phyloP scores from a whole-genome alignment of 2,797 vertebrate genomes.

The Lacerta bilineata region DNA sequence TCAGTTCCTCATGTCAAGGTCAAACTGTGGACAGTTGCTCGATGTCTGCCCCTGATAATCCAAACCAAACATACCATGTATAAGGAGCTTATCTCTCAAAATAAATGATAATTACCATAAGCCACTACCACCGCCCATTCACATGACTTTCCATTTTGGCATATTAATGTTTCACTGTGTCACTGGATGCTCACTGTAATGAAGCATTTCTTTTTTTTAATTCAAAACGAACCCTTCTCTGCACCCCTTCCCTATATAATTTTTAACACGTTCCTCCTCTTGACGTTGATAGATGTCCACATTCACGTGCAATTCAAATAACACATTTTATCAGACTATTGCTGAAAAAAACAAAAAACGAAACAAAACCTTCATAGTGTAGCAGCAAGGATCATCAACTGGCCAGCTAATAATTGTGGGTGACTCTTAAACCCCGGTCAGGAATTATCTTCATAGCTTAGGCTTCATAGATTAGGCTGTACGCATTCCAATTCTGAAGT shows the following conservation, averaged over 20 bases:
- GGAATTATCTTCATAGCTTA: not conserved
- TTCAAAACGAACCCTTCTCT: not conserved
- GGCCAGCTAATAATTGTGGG: not conserved
- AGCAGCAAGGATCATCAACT: not conserved
- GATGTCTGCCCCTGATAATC: conserved; percentile 70
- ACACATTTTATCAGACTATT: not conserved
- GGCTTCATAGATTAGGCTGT: too few relatives aligned
- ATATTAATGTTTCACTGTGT: conserved; percentile 59
- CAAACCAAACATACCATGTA: conserved; percentile 70
- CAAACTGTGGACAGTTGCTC: conserved; percentile 70
- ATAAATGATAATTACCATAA: conserved; percentile 73
- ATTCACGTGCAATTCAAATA: too few relatives aligned
- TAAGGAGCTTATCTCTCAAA: conserved; percentile 72
- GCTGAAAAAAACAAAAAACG: not conserved
- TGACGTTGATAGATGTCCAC: not conserved
- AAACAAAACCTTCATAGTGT: not conserved
- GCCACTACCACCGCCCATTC: conserved; percentile 36
- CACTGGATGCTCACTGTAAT: not conserved
- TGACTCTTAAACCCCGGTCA: not conserved
- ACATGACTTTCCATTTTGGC: conserved; percentile 64
- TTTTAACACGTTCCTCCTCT: not conserved
- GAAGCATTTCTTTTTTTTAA: not conserved
- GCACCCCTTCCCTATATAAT: not conserved
- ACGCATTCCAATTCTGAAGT: too few relatives aligned
- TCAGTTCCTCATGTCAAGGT: conserved; percentile 72